Percentiles rank a stretch among this genome's conserved stretches.
Conservation (phyloP, 1,140 invertebrate species). For the Lepidurus couesii region DNA sequence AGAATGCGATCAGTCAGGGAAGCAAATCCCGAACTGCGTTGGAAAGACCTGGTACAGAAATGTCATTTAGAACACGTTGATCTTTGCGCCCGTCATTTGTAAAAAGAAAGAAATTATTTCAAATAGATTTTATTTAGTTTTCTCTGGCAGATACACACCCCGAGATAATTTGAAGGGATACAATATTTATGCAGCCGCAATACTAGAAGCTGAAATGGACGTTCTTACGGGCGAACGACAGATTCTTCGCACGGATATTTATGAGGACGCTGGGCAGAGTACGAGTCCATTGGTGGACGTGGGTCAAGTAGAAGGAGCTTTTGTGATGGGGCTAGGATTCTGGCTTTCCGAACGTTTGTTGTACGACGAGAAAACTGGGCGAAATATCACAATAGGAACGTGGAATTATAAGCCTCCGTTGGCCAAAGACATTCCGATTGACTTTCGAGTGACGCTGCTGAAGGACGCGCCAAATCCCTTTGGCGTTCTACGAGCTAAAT, state of each 20-base stretch:
- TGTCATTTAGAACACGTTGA: constrained; percentile 14
- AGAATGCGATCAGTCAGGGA: constrained; percentile 8
- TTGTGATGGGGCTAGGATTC: constrained; percentile 78
- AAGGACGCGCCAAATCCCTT: constrained; percentile 60
- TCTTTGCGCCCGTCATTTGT: constrained; percentile 25
- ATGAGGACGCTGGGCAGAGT: constrained; percentile 68
- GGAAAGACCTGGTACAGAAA: background rate
- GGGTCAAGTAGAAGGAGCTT: constrained; percentile 80
- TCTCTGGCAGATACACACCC: background rate
- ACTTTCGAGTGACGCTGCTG: constrained; percentile 68
- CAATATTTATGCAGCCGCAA: constrained; percentile 47
- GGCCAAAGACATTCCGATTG: constrained; percentile 75
- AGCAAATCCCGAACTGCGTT: background rate
- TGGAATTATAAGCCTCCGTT: constrained; percentile 81
- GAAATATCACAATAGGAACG: constrained; percentile 64
- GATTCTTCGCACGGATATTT: constrained; percentile 58
- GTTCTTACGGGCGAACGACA: constrained; percentile 60
- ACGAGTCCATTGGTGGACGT: constrained; percentile 71
- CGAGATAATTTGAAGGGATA: background rate
- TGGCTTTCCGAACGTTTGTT: constrained; percentile 63
- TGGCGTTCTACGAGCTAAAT: constrained; percentile 70
- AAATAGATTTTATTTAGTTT: constrained; percentile 26
- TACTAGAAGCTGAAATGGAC: constrained; percentile 66
- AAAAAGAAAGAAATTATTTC: background rate
- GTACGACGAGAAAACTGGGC: constrained; percentile 58